A percentile compares a stretch with the other conserved stretches of the same genome.
Conservation (phyloP, 2,888 invertebrate genomes). For the Lepeophtheirus nordmannii region DNA sequence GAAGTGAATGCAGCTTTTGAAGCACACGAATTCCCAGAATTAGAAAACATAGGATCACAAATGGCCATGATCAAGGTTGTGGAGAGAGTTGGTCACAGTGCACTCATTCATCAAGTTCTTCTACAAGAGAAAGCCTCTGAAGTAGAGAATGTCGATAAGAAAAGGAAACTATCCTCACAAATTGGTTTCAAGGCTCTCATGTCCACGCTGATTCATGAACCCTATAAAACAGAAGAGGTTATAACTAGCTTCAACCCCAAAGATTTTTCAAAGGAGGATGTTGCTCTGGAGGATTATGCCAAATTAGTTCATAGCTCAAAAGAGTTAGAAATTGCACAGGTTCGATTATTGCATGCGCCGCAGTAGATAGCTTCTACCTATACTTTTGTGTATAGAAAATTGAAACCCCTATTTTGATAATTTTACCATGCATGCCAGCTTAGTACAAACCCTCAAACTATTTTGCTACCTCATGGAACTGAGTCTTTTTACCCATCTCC, state of each 20-base stretch:
- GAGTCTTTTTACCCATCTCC: no score
- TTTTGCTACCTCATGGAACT: no score
- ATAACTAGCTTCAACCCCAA: slow-evolving; percentile 64
- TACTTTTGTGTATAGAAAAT: no score
- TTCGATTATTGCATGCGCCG: not conserved
- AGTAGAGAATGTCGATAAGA: slow-evolving; percentile 17
- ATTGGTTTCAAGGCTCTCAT: slow-evolving; percentile 57
- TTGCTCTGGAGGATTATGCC: slow-evolving; percentile 10
- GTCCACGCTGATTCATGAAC: slow-evolving; percentile 63
- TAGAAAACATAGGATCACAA: slow-evolving; percentile 64
- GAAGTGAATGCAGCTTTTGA: slow-evolving; percentile 21
- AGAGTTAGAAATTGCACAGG: slow-evolving; percentile 15
- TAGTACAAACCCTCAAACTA: no score
- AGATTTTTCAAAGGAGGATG: slow-evolving; percentile 49
- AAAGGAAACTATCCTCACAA: slow-evolving; percentile 2
- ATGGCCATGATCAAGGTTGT: slow-evolving; percentile 67
- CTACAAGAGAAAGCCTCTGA: slow-evolving; percentile 17
- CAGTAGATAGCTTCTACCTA: no score
- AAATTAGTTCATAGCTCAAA: slow-evolving; percentile 6
- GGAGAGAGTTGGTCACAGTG: slow-evolving; percentile 63
- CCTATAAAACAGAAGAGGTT: slow-evolving; percentile 52
- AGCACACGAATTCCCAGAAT: slow-evolving; percentile 48
- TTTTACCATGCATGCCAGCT: no score
- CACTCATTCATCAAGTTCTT: slow-evolving; percentile 46
- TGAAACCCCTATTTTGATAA: no score